Evolutionary conservation across 2,797 vertebrate genomes (phyloP), one percentile per base, ranked within the genome.

Genomic region (Lates japonicus): DNA sequence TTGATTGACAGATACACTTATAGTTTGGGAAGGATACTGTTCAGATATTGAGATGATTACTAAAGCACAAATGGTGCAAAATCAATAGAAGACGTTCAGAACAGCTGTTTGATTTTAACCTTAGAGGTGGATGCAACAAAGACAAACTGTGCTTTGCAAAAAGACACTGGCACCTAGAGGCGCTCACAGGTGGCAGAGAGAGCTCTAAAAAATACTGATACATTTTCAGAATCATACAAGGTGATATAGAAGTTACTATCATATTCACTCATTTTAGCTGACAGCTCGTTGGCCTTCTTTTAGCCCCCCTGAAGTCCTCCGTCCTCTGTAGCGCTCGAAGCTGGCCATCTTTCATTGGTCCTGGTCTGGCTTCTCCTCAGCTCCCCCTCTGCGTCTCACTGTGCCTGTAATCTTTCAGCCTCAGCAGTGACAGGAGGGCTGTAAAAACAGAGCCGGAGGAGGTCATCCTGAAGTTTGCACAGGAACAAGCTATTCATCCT

Each of bases 381-480:
- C 65, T 33, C 17, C 61, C 67, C 62, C 70, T 29, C 78, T 4
- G 67, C 48, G 10, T 31, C 79, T 70, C 54, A 2, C 9, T 14
- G 39, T 41, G 73, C 49, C 66, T 78, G 81, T 71, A 86, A 90
- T 92, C 83, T 64, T 66, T 88, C 77, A 89, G 82, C 78, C 65
- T 44, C 68, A 29, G 76, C 13, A 7, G 73, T 85, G 89, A 92
- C 83, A 78, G 87, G 59, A 59, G 79, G 59, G 74, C 76, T 81
- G 82, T 88, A 71, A 88, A 90, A 90, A 84, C 81, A 82, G 66
- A 88, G 69, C 78, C n/a, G 8, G 73, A 83, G 87, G 90, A 89
- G 90, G 88, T 89, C 87, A 86, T 82, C 66, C 41, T 60, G 68
- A 88, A 90, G 86, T 91, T 89, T 91, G 75, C 74, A 81, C 78